A percentile compares a stretch with the other conserved stretches of the same genome.
Evolutionary conservation across 2,888 invertebrate species (phyloP).

Genomic region (Pediacus dermestoides): DNA sequence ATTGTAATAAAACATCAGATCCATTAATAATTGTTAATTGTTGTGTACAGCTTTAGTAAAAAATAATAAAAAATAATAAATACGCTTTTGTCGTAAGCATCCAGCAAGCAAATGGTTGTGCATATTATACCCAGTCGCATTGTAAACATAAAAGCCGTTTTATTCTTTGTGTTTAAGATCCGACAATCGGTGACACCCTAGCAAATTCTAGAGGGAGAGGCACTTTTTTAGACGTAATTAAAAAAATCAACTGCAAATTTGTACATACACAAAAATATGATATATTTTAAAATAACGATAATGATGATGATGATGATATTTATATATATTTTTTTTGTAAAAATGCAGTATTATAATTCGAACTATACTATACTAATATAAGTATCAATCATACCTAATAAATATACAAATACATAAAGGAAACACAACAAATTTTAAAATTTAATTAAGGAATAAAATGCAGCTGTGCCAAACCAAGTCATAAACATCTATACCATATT

Average conservation of each 20-base stretch:
- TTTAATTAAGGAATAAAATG: conserved; percentile 19
- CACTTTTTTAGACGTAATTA: conserved; percentile 30
- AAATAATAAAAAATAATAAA: conserved; percentile 13
- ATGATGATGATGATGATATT: no score
- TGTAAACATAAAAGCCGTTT: conserved; percentile 30
- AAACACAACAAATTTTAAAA: conserved; percentile 22
- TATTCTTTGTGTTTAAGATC: conserved; percentile 33
- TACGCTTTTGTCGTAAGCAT: conserved; percentile 36
- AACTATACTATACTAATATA: conserved; percentile 22
- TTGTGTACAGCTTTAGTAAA: conserved; percentile 48
- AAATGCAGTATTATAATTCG: conserved; percentile 38
- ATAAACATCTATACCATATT: no score
- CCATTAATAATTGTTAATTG: conserved; percentile 43
- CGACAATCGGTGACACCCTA: conserved; percentile 46
- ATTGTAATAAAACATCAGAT: conserved; percentile 41
- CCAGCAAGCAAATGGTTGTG: conserved; percentile 43
- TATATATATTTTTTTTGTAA: conserved; percentile 40
- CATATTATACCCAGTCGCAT: conserved; percentile 45
- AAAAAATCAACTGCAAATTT: conserved; percentile 19
- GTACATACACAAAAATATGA: conserved; percentile 32
- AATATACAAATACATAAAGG: conserved; percentile 19
- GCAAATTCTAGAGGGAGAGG: conserved; percentile 49
- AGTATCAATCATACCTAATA: conserved; percentile 15
- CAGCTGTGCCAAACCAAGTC: conserved; percentile 38
- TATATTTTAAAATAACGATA: conserved; percentile 28